These are phyloP conservation scores for Poicephalus meyeri DNA, from an alignment of 2,113 vertebrate species.

Conservation along the genomic window DNA sequence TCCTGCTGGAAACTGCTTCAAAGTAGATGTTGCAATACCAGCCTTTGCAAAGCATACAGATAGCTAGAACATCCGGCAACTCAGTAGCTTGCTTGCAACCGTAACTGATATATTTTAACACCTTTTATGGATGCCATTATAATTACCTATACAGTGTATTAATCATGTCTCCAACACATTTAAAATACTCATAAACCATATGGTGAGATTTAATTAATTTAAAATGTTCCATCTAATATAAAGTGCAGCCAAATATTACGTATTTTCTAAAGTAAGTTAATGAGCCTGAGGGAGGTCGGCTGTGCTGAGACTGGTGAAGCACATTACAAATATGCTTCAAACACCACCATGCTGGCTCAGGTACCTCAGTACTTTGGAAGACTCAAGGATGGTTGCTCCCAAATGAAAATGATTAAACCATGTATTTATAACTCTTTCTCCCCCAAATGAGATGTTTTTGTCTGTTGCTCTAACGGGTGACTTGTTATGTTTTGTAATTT, in stretches of 20 bases:
- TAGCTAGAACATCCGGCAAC: background rate
- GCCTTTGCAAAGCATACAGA: background rate
- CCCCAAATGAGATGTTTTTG: background rate
- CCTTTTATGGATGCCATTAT: background rate
- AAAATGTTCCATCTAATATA: background rate
- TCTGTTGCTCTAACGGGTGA: background rate
- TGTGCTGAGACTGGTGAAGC: background rate
- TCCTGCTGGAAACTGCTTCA: background rate
- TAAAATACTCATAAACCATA: background rate
- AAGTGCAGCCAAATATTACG: background rate
- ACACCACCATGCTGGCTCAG: background rate
- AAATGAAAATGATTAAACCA: background rate
- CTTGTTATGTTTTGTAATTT: background rate
- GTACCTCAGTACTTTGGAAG: background rate
- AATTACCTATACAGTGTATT: slow-evolving; percentile 4
- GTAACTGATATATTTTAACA: background rate
- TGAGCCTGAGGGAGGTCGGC: background rate
- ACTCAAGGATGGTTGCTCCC: background rate
- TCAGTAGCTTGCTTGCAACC: background rate
- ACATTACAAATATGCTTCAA: background rate
- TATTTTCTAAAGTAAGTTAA: background rate
- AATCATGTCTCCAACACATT: background rate
- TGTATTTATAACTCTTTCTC: background rate
- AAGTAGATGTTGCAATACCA: background rate
- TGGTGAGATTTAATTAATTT: background rate